These are phyloP conservation scores for Hypomecis atomaria DNA, from an alignment of 2,888 invertebrate genomes.

Conservation along the genomic window DNA sequence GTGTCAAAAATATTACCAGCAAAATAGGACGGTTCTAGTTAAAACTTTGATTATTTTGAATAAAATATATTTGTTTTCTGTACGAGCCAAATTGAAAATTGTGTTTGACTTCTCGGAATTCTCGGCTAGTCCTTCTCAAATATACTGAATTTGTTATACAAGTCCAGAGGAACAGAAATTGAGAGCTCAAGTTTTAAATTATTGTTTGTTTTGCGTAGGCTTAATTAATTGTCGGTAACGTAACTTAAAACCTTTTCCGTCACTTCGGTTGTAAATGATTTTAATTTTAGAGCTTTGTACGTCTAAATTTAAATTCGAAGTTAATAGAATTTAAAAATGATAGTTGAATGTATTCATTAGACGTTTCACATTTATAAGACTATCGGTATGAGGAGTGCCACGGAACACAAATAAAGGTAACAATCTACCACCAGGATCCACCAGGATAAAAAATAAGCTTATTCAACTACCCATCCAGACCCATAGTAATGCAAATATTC, in stretches of 20 bases:
- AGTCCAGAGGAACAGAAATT: not conserved
- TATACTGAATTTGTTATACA: constrained; percentile 1
- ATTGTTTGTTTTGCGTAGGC: constrained; percentile 1
- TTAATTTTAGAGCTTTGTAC: no score
- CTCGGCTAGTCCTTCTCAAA: constrained; percentile 9
- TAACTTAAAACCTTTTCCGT: not conserved
- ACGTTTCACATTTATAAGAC: no score
- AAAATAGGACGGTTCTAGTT: constrained; percentile 15
- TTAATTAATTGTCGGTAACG: not conserved
- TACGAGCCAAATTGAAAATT: constrained; percentile 22
- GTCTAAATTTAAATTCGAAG: no score
- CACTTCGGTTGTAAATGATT: no score
- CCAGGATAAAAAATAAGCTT: no score
- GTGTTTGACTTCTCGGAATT: constrained; percentile 15
- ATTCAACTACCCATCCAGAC: no score
- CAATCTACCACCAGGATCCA: no score
- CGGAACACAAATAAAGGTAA: no score
- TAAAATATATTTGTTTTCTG: constrained; percentile 24
- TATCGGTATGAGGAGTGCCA: no score
- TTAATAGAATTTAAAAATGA: no score
- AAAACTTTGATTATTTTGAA: constrained; percentile 23
- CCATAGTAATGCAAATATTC: no score
- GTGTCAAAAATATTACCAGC: constrained; percentile 10
- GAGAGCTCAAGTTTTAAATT: not conserved
- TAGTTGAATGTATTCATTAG: no score